Evolutionary conservation across 2,113 vertebrate genomes (phyloP), one percentile per base, ranked within the genome.

Genomic region (Paralichthys olivaceus): DNA sequence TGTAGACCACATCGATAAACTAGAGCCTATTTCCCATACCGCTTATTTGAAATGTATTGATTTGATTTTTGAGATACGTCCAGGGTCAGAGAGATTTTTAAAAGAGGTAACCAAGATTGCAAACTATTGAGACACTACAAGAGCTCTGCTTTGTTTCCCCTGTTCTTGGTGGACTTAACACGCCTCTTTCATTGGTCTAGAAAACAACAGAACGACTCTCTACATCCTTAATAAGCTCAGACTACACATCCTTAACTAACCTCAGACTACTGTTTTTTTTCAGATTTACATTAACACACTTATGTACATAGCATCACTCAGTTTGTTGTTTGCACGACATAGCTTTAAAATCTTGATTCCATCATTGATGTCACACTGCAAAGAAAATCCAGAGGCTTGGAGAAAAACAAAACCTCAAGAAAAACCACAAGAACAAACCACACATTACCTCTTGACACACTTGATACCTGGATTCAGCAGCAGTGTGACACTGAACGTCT

Each of bases 381-480:
- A 87, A 94, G 87, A 92, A 54, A 83, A 60, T 13, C 47, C 57
- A 71, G 72, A 63, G 67, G 59, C 84, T 66, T n/a, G 51, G 8
- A 59, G 17, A 17, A 58, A 58, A 58, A 32, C 2, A 20, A 34
- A n/a, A 55, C 4, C 43, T 47, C 43, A 47, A 47, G 43, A 47
- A 79, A 70, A 56, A 56, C 23, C 69, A 85, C 87, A 86, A 80
- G 66, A 89, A 93, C 86, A 80, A 84, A 93, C 79, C 89, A 94
- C 91, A 91, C 91, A 57, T 95, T 97, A 97, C 96, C 96, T 97
- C 96, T 96, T 80, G 84, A 92, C 90, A 93, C 92, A 91, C 84
- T 84, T 86, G 72, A 91, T 90, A 87, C 95, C 83, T 94, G 93
- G 92, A 83, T 92, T 91, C 84, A 83, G 84, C 88, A 80, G 93